Evolutionary conservation across 2,797 vertebrate genomes (phyloP), one percentile per base, ranked within the genome.

Genomic region (Aphelocoma californica): DNA sequence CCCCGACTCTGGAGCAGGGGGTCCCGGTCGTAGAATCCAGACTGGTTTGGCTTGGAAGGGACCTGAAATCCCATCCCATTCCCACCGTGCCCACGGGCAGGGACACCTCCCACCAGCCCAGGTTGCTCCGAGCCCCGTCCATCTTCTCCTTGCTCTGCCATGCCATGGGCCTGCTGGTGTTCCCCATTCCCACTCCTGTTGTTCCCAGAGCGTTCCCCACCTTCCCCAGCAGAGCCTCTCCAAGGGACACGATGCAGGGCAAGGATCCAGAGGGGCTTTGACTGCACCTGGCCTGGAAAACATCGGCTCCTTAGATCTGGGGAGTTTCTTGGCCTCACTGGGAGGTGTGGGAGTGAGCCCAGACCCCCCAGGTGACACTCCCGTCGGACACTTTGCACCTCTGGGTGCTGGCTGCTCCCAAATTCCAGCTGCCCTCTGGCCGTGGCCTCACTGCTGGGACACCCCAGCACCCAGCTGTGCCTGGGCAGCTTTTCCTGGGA

Each of bases 171-270:
- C 53, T 3, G 0, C 19, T 60, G 45, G 18, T 12, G 17, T 34
- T n/a, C 53, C 15, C 13, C 12, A 2, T n/a, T 65, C 6, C 42
- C 42, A 6, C 15, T 71, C 32, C 58, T 13, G 17, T 26, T 19
- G 3, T 28, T 28, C 36, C 16, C 19, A 38, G 34, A 42, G 20
- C 0, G 0, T 8, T 18, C 7, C 16, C 20, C 29, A 29, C 7
- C 21, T 48, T n/a, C 29, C 40, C n/a, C 45, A 44, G 70, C 48
- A 84, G 28, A 67, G n/a, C 38, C 24, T 11, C 32, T 51, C n/a
- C 36, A 12, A 26, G 20, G 20, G 36, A 8, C 9, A 10, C 0
- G 0, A 32, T 44, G 21, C 71, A 45, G 17, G 47, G 11, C 9
- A 56, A 75, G 54, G 21, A 51, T 29, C 58, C 2, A 0, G 25